Percentiles rank a stretch among this genome's conserved stretches.
Evolutionary conservation across 2,797 vertebrate species (phyloP).

Genomic region (Neomorphus geoffroyi): DNA sequence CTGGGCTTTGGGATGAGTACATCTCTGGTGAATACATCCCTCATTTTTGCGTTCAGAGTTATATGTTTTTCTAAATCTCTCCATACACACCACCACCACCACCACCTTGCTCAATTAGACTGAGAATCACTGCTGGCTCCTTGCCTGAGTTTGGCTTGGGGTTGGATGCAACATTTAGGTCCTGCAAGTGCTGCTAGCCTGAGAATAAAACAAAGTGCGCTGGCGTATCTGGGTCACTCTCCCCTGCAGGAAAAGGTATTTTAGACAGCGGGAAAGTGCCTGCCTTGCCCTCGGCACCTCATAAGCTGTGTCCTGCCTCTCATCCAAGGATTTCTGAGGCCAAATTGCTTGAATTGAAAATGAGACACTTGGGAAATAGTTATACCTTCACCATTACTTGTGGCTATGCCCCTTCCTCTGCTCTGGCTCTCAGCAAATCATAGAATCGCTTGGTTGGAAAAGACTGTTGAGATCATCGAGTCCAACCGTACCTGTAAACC

Average conservation of each 20-base stretch:
- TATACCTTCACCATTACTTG: background rate
- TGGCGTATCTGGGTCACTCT: background rate
- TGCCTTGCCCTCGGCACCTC: background rate
- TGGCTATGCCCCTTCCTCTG: background rate
- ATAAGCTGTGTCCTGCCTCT: rapidly evolving
- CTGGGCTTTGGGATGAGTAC: background rate
- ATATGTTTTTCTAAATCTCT: background rate
- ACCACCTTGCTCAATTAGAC: background rate
- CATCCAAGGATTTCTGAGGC: background rate
- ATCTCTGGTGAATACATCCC: background rate
- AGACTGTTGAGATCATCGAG: too few species aligned
- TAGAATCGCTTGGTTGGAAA: too few species aligned
- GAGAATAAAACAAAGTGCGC: background rate
- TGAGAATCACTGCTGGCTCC: slow-evolving; percentile 9
- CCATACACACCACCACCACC: rapidly evolving
- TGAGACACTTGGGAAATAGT: background rate
- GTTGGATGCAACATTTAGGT: background rate
- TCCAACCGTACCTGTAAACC: too few species aligned
- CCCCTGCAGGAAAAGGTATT: background rate
- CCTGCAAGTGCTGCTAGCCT: background rate
- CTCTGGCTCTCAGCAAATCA: background rate
- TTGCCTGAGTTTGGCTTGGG: background rate
- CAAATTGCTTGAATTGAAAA: background rate
- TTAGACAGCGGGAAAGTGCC: background rate
- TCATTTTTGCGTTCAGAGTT: background rate